Evolutionary conservation across 2,797 vertebrate genomes (phyloP), one percentile per base, ranked within the genome.

Genomic region (Rhinatrema bivittatum): DNA sequence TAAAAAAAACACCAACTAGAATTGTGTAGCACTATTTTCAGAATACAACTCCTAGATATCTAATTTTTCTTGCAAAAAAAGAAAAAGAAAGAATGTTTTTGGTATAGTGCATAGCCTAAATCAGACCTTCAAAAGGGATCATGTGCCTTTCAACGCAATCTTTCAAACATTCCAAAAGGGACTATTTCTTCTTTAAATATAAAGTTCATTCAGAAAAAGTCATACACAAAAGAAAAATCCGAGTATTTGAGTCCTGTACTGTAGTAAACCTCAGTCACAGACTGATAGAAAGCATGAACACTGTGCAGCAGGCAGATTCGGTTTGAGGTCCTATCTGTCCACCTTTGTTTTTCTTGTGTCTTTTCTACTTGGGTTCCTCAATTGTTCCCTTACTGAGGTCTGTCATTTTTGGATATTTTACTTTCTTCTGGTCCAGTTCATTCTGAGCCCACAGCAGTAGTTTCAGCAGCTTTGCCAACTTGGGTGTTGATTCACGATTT

Each of bases 331-430:
- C 72, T 51, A 41, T 56, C 63, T 44, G 36, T 60, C 49, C 60
- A 57, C 30, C 4, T 46, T 65, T 76, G n/a, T n/a, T n/a, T n/a
- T n/a, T n/a, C n/a, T n/a, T n/a, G n/a, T n/a, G n/a, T n/a, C n/a
- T n/a, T n/a, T n/a, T n/a, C n/a, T 90, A 98, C 87, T 98, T 98
- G 35, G 91, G 93, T 54, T 98, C 93, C 72, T 98, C 94, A 7
- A 97, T 96, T 16, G 90, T 94, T 49, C 95, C 94, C 81, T 94
- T 97, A 86, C 93, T 96, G 75, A 99, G 93, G 80, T 98, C 96
- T 69, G 94, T 97, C 96, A 98, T 98, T 89, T 97, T 98, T 60
- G 94, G 96, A 53, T 99, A 99, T 79, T 98, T 97, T 53, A 98
- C 93, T 80, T 97, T 99, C 87, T 99, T 99, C 86, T 99, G 96